Conservation (phyloP, 2,888 invertebrate genomes). For the Calliphora vomitoria region DNA sequence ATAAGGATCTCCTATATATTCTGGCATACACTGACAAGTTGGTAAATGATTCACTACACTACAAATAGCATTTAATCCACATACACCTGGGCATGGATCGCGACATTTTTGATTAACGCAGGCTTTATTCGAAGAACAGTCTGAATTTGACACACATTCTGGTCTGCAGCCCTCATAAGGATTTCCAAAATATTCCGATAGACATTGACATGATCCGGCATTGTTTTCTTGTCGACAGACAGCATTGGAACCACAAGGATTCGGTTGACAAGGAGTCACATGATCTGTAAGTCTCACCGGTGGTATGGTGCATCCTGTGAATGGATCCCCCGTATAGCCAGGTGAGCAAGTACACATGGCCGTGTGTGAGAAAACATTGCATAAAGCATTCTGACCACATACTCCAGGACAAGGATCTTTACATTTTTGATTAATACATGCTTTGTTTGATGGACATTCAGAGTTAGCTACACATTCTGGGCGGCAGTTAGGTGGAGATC, state of each 20-base stretch:
- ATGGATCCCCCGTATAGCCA: conserved; percentile 89
- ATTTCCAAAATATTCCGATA: conserved; percentile 88
- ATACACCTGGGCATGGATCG: conserved; percentile 92
- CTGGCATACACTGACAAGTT: conserved; percentile 88
- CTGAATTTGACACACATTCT: conserved; percentile 91
- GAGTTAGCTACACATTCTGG: conserved; percentile 90
- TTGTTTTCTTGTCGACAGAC: conserved; percentile 88
- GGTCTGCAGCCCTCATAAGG: conserved; percentile 91
- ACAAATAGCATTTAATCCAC: conserved; percentile 90
- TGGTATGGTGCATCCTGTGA: conserved; percentile 85
- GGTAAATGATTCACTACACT: conserved; percentile 90
- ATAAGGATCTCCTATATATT: conserved; percentile 92
- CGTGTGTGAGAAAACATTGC: conserved; percentile 87
- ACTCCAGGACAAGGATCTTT: conserved; percentile 90
- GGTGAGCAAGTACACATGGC: conserved; percentile 86
- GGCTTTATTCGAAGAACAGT: conserved; percentile 90
- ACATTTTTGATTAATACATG: conserved; percentile 90
- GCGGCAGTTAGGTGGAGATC: conserved; percentile 88
- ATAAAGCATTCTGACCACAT: conserved; percentile 86
- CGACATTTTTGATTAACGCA: conserved; percentile 91
- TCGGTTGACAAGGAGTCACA: conserved; percentile 86
- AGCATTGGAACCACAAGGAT: conserved; percentile 89
- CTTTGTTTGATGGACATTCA: conserved; percentile 88
- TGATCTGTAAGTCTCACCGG: conserved; percentile 79
- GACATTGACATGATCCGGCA: conserved; percentile 89